A percentile compares a stretch with the other conserved stretches of the same genome.
Evolutionary conservation across 2,113 vertebrate genomes (phyloP).

Genomic region (Glaucomys volans): DNA sequence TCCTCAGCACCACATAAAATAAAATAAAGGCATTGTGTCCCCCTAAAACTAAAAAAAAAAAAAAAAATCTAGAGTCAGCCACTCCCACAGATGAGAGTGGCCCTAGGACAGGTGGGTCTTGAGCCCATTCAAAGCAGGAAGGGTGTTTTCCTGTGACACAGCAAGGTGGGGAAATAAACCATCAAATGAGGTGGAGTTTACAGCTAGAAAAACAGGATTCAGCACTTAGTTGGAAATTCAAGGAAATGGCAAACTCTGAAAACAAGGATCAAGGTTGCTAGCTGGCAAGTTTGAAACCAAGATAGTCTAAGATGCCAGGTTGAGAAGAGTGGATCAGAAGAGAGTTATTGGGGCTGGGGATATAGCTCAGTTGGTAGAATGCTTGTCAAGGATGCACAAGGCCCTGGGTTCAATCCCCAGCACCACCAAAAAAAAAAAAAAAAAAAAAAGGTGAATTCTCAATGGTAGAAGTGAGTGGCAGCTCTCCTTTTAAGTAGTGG

Average conservation of each 20-base stretch:
- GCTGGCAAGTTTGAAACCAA: background rate
- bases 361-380: no score
- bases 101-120: background rate
- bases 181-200: background rate
- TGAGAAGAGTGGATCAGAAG: background rate
- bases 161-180: background rate
- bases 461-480: background rate
- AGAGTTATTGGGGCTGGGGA: background rate
- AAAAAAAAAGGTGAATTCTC: background rate
- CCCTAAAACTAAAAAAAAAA: no score
- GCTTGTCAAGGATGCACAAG: no score
- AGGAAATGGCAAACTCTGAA: background rate
- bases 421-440: no score
- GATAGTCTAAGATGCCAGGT: background rate
- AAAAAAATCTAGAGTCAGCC: no score
- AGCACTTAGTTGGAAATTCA: background rate
- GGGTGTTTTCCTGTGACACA: background rate
- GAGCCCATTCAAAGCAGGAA: background rate
- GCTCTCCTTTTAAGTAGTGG: background rate
- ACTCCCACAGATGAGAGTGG: background rate
- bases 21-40: no score
- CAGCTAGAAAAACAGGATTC: constrained; percentile 12
- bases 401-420: no score
- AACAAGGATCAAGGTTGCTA: background rate
- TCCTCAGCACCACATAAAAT: no score